These are phyloP conservation scores for Tachina grossa DNA, from an alignment of 2,888 invertebrate species.

Conservation along the genomic window DNA sequence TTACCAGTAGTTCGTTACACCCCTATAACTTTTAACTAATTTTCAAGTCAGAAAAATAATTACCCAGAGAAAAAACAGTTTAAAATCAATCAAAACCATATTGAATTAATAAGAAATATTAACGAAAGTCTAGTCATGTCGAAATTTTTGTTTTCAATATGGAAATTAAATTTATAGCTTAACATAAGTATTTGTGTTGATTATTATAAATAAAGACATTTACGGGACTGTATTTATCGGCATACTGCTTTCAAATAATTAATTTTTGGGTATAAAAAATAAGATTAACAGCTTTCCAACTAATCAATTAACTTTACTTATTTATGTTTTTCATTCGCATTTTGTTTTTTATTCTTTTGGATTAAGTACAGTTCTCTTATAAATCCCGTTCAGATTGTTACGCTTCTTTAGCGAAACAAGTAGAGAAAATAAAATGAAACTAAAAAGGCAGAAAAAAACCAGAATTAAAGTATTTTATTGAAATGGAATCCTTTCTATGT, in stretches of 20 bases:
- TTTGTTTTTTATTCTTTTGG: neutral
- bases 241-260: conserved; percentile 38
- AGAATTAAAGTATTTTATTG: conserved; percentile 53
- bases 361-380: conserved; percentile 43
- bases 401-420: conserved; percentile 44
- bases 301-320: conserved; percentile 69
- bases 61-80: too few relatives aligned
- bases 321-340: neutral
- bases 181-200: neutral
- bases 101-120: too few relatives aligned
- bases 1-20: neutral
- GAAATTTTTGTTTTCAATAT: too few relatives aligned
- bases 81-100: too few relatives aligned
- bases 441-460: conserved; percentile 14
- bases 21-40: too few relatives aligned
- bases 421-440: conserved; percentile 26
- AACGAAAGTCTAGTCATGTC: too few relatives aligned
- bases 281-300: conserved; percentile 56
- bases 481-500: conserved; percentile 52
- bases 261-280: conserved; percentile 46
- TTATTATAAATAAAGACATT: neutral
- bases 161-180: neutral
- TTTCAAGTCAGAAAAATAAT: too few relatives aligned
- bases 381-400: conserved; percentile 56
- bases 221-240: neutral